These are phyloP conservation scores for Platycheirus rosarum DNA, from an alignment of 2,888 invertebrate species.

Conservation along the genomic window DNA sequence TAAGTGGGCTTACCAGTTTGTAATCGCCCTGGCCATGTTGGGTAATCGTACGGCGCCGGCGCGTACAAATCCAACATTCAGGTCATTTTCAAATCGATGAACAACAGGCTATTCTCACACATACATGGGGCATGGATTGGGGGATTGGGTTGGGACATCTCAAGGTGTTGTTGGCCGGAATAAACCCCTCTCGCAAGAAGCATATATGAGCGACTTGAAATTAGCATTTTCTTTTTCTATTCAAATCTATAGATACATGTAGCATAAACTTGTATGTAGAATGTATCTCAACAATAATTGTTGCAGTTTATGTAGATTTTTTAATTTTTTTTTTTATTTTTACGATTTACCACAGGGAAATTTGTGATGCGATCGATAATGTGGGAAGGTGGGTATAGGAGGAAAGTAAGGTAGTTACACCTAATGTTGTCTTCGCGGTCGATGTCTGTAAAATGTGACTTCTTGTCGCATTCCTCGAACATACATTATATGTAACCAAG, in stretches of 20 bases:
- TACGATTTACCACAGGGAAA: slow-evolving; percentile 7
- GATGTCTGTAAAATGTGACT: slow-evolving; percentile 32
- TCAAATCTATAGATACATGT: not conserved
- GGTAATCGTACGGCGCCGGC: slow-evolving; percentile 74
- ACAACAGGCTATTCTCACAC: slow-evolving; percentile 39
- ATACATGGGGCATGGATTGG: slow-evolving; percentile 40
- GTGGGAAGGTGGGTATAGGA: slow-evolving; percentile 6
- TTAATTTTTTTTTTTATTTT: not conserved
- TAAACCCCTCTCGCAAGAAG: not conserved
- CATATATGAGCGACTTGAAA: slow-evolving; percentile 35
- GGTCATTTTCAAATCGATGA: slow-evolving; percentile 70
- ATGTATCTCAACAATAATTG: slow-evolving; percentile 17
- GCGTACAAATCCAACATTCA: slow-evolving; percentile 68
- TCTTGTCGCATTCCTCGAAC: slow-evolving; percentile 67
- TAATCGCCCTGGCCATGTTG: slow-evolving; percentile 72
- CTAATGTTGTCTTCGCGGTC: slow-evolving; percentile 42
- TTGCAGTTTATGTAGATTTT: slow-evolving; percentile 29
- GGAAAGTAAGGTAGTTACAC: slow-evolving; percentile 48
- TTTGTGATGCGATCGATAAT: slow-evolving; percentile 14
- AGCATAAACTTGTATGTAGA: slow-evolving; percentile 14
- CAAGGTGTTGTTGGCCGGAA: slow-evolving; percentile 62
- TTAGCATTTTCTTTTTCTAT: slow-evolving; percentile 32
- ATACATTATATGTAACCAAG: slow-evolving; percentile 2
- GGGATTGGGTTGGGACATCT: slow-evolving; percentile 60
- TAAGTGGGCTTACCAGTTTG: slow-evolving; percentile 74